Conservation (phyloP, 2,113 vertebrate genomes). For the Ovibos moschatus region DNA sequence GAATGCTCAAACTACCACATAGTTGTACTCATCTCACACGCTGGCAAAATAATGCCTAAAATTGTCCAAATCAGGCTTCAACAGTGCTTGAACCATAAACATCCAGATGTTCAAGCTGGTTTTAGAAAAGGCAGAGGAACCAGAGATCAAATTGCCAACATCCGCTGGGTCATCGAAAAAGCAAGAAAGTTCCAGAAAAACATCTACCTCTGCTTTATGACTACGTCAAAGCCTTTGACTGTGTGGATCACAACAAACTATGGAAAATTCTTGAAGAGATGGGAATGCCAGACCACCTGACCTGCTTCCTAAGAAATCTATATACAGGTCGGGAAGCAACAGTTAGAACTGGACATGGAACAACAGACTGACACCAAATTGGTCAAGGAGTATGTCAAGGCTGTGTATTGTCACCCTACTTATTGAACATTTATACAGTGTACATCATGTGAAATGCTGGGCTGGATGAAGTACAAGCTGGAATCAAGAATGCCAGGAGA, state of each 20-base stretch:
- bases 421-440: background rate
- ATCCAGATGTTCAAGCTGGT: background rate
- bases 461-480: background rate
- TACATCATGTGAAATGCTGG: background rate
- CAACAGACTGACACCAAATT: background rate
- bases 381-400: background rate
- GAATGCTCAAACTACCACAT: background rate
- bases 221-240: background rate
- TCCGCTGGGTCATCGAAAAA: background rate
- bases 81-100: background rate
- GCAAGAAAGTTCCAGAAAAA: background rate
- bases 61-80: background rate
- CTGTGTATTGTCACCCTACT: background rate
- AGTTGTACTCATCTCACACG: background rate
- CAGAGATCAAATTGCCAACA: background rate
- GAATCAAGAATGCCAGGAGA: background rate
- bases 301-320: background rate
- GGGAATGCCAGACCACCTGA: background rate
- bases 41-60: background rate
- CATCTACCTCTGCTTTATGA: background rate
- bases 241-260: background rate
- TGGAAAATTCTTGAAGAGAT: background rate
- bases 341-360: background rate
- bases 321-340: background rate
- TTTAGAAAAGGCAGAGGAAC: background rate